A percentile compares a stretch with the other conserved stretches of the same genome.
Evolutionary conservation across 2,113 vertebrate genomes (phyloP).

Genomic region (Sinocyclocheilus rhinocerous): DNA sequence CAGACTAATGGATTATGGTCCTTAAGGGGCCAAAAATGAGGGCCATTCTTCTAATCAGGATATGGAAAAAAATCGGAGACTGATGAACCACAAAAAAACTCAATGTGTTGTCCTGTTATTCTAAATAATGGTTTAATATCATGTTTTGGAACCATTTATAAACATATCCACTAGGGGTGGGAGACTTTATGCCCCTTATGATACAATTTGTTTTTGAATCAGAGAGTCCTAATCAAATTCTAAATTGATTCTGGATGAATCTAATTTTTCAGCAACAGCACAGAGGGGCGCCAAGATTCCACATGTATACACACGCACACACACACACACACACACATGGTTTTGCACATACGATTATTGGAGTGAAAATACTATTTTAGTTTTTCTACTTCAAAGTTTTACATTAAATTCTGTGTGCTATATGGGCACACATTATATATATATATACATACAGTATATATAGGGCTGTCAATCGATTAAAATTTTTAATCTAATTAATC

Average conservation of each 20-base stretch:
- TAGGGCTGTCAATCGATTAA: too few species aligned
- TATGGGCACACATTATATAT: too few species aligned
- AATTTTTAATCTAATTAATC: too few species aligned
- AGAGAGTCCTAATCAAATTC: background rate
- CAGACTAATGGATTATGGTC: background rate
- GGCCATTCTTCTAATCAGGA: constrained; percentile 38
- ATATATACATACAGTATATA: too few species aligned
- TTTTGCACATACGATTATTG: too few species aligned
- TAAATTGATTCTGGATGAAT: background rate
- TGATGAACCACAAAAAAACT: background rate
- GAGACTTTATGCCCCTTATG: background rate
- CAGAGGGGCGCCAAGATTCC: background rate
- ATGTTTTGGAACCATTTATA: background rate
- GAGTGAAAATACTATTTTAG: too few species aligned
- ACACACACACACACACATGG: too few species aligned
- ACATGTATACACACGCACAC: background rate
- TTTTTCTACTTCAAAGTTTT: too few species aligned
- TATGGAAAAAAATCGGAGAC: background rate
- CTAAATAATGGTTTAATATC: constrained; percentile 4
- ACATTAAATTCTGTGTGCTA: too few species aligned
- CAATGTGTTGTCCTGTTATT: background rate
- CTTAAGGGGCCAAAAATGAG: constrained; percentile 29
- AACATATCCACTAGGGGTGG: background rate
- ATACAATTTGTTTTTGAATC: background rate
- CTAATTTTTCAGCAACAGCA: background rate